Percentiles rank a stretch among this genome's conserved stretches.
These are phyloP conservation scores for Tipula helvola DNA, from an alignment of 2,888 invertebrate species.

Conservation along the genomic window DNA sequence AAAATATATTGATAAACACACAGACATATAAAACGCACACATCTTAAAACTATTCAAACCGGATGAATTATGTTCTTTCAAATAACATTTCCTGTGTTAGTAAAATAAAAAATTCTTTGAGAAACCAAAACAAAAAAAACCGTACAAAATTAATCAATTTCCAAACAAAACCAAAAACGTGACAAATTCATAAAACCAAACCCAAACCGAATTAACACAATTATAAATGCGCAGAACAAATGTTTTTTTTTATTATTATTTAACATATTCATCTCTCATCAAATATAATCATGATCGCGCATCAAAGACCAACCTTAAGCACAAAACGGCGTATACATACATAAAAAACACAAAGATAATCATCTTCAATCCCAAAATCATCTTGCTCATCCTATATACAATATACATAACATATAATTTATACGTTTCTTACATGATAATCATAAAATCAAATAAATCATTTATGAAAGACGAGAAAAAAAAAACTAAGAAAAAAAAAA, in stretches of 20 bases:
- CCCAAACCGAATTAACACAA: background rate
- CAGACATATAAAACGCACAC: background rate
- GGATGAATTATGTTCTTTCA: background rate
- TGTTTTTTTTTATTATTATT: background rate
- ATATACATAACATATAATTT: background rate
- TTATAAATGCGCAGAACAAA: background rate
- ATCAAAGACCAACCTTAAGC: background rate
- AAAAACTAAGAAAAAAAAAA: background rate
- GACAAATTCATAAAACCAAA: background rate
- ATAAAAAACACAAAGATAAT: background rate
- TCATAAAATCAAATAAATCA: constrained; percentile 4
- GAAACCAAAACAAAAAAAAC: background rate
- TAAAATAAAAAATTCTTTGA: background rate
- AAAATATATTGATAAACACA: background rate
- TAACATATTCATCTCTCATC: background rate
- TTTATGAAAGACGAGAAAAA: background rate
- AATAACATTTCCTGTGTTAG: background rate
- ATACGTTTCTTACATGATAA: background rate
- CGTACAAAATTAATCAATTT: background rate
- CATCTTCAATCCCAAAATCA: background rate
- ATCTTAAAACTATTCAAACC: background rate
- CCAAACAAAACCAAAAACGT: background rate
- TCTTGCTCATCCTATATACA: background rate
- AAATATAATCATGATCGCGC: background rate
- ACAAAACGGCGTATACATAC: background rate